Evolutionary conservation across 2,888 invertebrate genomes (phyloP), one percentile per base, ranked within the genome.

Genomic region (Crematogaster levior): DNA sequence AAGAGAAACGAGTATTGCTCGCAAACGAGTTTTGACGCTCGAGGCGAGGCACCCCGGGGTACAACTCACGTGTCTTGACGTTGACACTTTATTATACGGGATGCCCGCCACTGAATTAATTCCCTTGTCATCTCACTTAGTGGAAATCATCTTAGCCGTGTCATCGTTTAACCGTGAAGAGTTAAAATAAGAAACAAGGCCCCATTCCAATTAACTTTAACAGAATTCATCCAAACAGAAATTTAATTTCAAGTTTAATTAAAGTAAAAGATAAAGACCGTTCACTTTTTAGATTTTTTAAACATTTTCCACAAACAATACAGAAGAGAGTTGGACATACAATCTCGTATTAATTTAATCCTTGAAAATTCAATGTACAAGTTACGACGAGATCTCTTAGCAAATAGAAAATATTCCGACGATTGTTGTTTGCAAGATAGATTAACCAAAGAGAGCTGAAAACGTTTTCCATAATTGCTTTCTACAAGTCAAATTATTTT

Each of bases 21-120:
- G 83, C 82, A 70, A 86, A 85, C 87, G 82, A 79, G 88, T 74
- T 88, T 77, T 77, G 82, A 83, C 73, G 86, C 82, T 53, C 72
- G 63, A 77, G 75, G 83, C 43, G 7, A 51, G 46, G 37, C 61
- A 48, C 34, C 58, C 46, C 6, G 15, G 24, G 4, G 51, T 18
- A 58, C 68, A 46, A 51, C 48, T 9, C 34, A 34, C 48, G 34
- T 60, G 60, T 60, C 30, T 30, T 18, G 12, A 6, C 24, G 72
- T 72, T 72, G 70, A 72, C 58, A 58, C 27, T 37, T 43, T 27
- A 51, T 53, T 70, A 30, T 15, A n/a, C 3, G 12, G 27, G 46
- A 56, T n/a, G 10, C 10, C 15, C 15, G n/a, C n/a, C 24, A 40
- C 58, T 27, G 48, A 43, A 48, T 15, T 46, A 30, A 37, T 73